phyloP scores from a whole-genome alignment of 2,113 vertebrate species.

The Lipotes vexillifer region DNA sequence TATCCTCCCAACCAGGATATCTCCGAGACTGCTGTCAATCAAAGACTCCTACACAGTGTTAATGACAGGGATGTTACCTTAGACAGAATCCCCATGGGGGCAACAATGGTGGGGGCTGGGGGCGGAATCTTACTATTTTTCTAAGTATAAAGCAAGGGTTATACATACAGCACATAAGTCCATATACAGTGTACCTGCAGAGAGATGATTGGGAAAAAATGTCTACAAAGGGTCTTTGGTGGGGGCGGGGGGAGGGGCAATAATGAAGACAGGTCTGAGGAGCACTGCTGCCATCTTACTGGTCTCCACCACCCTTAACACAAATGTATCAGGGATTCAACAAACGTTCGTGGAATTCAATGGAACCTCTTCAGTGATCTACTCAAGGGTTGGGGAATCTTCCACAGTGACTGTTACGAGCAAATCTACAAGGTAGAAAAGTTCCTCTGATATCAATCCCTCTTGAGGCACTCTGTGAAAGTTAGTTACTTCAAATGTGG shows the following conservation, averaged over 20 bases:
- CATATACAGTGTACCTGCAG: neutral
- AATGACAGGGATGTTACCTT: neutral
- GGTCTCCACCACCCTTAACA: neutral
- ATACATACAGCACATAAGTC: neutral
- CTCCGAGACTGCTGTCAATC: neutral
- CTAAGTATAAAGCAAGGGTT: neutral
- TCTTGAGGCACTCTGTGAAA: neutral
- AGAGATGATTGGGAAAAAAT: neutral
- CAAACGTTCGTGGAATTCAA: neutral
- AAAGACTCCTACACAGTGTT: neutral
- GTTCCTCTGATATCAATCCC: neutral
- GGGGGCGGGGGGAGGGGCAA: neutral
- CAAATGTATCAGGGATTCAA: neutral
- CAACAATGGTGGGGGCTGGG: neutral
- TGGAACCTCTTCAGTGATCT: neutral
- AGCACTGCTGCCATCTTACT: neutral
- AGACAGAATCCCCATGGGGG: accelerated
- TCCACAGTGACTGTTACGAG: neutral
- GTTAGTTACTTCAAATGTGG: neutral
- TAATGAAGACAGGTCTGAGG: too few species aligned
- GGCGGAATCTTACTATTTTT: neutral
- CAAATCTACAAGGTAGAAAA: neutral
- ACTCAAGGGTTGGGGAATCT: neutral
- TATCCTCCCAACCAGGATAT: neutral
- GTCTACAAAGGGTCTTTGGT: neutral